These are phyloP conservation scores for Typhlichthys eigenmanni DNA, from an alignment of 2,797 vertebrate genomes.

Conservation along the genomic window DNA sequence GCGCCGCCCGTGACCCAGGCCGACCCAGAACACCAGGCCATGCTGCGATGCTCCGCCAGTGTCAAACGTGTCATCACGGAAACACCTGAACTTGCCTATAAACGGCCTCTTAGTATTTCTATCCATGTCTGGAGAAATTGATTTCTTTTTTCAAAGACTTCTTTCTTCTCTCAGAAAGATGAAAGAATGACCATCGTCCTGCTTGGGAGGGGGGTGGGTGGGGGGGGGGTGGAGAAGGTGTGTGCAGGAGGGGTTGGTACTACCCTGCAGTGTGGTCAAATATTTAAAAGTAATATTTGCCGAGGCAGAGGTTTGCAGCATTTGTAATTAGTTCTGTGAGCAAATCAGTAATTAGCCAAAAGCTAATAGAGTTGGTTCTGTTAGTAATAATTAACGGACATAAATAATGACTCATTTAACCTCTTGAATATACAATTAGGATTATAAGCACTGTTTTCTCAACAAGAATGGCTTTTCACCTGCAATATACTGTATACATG, in stretches of 20 bases:
- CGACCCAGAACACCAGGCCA: neutral
- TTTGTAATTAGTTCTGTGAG: conserved; percentile 52
- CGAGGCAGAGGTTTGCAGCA: conserved; percentile 51
- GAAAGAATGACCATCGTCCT: conserved; percentile 60
- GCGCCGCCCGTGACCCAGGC: neutral
- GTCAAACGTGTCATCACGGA: too few species aligned
- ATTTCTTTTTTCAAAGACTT: too few species aligned
- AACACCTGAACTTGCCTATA: too few species aligned
- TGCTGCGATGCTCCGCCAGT: neutral
- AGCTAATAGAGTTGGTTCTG: too few species aligned
- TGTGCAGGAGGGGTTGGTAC: conserved; percentile 38
- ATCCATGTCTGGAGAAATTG: too few species aligned
- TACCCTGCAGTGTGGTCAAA: conserved; percentile 45
- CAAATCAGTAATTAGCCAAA: conserved; percentile 14
- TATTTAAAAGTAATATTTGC: conserved; percentile 57
- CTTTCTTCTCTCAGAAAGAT: conserved; percentile 36
- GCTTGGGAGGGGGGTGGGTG: conserved; percentile 23
- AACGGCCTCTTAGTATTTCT: too few species aligned
- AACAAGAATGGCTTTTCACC: too few species aligned
- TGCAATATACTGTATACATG: too few species aligned
- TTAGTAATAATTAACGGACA: too few species aligned
- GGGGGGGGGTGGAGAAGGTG: conserved; percentile 30
- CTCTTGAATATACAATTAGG: too few species aligned
- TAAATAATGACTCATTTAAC: too few species aligned
- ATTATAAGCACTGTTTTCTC: too few species aligned